A percentile compares a stretch with the other conserved stretches of the same genome.
phyloP scores from a whole-genome alignment of 2,888 invertebrate genomes.

The Pimpla rufipes region DNA sequence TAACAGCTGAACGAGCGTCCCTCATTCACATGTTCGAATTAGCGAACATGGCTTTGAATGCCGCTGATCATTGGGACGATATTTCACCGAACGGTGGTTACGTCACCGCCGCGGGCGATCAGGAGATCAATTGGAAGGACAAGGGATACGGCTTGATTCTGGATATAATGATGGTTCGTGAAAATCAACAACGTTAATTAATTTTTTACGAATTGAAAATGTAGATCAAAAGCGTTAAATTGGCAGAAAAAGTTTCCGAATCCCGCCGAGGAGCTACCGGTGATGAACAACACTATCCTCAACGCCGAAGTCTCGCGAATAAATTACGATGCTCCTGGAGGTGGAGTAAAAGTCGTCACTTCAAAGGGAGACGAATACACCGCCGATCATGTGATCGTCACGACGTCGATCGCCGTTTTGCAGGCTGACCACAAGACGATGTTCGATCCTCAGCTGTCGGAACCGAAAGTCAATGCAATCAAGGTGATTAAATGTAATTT shows the following conservation, averaged over 20 bases:
- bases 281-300: constrained; percentile 76
- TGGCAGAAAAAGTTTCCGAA: constrained; percentile 79
- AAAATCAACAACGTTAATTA: not conserved
- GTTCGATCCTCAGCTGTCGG: constrained; percentile 87
- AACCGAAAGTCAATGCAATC: constrained; percentile 87
- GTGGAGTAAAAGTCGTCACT: constrained; percentile 72
- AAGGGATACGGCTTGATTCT: constrained; percentile 76
- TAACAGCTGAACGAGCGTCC: constrained; percentile 63
- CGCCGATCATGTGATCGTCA: constrained; percentile 89
- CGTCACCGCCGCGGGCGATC: constrained; percentile 67
- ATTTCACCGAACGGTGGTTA: constrained; percentile 48
- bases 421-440: constrained; percentile 87
- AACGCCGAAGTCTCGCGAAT: constrained; percentile 77
- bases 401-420: constrained; percentile 90
- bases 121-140: constrained; percentile 76
- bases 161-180: constrained; percentile 78
- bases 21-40: constrained; percentile 64
- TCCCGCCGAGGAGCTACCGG: constrained; percentile 76
- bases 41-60: constrained; percentile 60
- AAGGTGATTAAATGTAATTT: constrained; percentile 75
- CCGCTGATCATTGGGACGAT: constrained; percentile 73
- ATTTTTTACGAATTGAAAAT: not conserved
- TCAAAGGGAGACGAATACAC: constrained; percentile 86
- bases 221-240: not conserved
- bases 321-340: constrained; percentile 71